Evolutionary conservation across 1,140 invertebrate species (phyloP).

Genomic region (Leptestheria dahalacensis): DNA sequence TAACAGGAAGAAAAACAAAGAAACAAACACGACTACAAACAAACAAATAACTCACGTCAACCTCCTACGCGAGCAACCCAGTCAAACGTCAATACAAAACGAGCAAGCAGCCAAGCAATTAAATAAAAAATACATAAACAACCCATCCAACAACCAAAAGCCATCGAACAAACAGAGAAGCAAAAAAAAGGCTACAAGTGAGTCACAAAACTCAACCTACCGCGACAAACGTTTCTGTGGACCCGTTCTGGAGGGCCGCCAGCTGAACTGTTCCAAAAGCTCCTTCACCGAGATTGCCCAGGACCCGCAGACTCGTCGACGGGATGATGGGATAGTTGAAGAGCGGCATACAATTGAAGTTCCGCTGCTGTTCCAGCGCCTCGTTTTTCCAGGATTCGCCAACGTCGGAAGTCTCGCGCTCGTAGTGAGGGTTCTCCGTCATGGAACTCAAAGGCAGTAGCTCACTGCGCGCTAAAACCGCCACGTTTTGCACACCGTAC

Average conservation of each 20-base stretch:
- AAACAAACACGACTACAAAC: too few relatives aligned
- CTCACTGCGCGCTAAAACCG: not conserved
- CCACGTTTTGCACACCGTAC: not conserved
- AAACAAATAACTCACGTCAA: too few relatives aligned
- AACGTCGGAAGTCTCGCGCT: not conserved
- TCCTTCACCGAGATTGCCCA: slow-evolving; percentile 6
- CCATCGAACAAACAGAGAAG: too few relatives aligned
- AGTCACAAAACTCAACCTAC: not conserved
- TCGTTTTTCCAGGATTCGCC: not conserved
- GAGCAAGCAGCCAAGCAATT: too few relatives aligned
- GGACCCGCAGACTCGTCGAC: not conserved
- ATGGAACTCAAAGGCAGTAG: not conserved
- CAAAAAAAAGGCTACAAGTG: not conserved
- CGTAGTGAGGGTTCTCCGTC: slow-evolving; percentile 10
- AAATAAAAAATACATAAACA: too few relatives aligned
- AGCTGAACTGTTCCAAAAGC: slow-evolving; percentile 10
- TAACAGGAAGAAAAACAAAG: too few relatives aligned
- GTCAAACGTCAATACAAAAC: too few relatives aligned
- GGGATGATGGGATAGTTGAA: not conserved
- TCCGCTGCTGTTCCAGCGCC: not conserved
- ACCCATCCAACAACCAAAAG: too few relatives aligned
- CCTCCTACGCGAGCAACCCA: too few relatives aligned
- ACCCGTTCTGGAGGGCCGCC: not conserved
- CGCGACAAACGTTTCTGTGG: not conserved
- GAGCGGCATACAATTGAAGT: not conserved